A percentile compares a stretch with the other conserved stretches of the same genome.
phyloP scores from a whole-genome alignment of 2,888 invertebrate species.

The Mycalesis mineus region DNA sequence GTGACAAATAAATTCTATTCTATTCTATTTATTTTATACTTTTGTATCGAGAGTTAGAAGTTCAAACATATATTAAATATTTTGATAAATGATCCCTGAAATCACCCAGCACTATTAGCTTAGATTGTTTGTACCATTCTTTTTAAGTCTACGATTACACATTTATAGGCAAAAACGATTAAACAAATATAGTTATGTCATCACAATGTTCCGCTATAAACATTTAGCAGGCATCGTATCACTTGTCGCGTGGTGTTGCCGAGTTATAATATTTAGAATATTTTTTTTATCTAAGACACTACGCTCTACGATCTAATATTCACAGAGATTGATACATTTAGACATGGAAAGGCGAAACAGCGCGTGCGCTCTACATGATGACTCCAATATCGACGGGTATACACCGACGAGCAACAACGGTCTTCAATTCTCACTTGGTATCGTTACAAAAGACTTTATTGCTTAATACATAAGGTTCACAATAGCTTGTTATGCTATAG shows the following conservation, averaged over 20 bases:
- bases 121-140: neutral
- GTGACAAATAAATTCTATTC: too few relatives aligned
- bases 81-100: too few relatives aligned
- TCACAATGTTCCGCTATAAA: slow-evolving; percentile 57
- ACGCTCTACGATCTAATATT: slow-evolving; percentile 72
- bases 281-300: slow-evolving; percentile 74
- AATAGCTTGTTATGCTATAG: neutral
- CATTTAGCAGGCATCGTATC: slow-evolving; percentile 69
- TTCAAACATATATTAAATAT: too few relatives aligned
- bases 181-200: slow-evolving; percentile 56
- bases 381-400: slow-evolving; percentile 16
- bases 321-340: slow-evolving; percentile 72
- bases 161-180: slow-evolving; percentile 61
- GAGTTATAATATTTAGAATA: slow-evolving; percentile 73
- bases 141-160: slow-evolving; percentile 48
- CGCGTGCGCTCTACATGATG: slow-evolving; percentile 59
- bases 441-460: too few relatives aligned
- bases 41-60: too few relatives aligned
- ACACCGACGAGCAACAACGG: neutral
- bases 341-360: slow-evolving; percentile 69
- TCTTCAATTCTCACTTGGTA: too few relatives aligned
- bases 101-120: neutral
- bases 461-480: too few relatives aligned
- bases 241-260: slow-evolving; percentile 74
- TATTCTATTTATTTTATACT: too few relatives aligned